phyloP scores from a whole-genome alignment of 2,797 vertebrate species.

The Kryptopterus vitreolus region DNA sequence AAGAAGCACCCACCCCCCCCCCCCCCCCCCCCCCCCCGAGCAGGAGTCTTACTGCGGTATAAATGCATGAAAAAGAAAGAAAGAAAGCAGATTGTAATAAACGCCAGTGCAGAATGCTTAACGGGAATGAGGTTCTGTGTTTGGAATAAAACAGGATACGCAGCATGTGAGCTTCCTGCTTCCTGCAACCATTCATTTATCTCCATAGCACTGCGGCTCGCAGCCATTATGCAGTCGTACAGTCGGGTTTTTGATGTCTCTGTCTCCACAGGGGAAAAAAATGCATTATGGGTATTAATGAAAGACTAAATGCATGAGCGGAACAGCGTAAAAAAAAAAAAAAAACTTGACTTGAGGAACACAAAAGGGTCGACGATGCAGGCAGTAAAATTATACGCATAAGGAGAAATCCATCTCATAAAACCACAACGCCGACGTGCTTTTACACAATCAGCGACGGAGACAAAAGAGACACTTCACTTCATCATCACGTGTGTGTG shows the following conservation, averaged over 20 bases:
- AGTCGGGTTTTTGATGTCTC: constrained; percentile 33
- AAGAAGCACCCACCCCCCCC: neutral
- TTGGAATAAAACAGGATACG: constrained; percentile 19
- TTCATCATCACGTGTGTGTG: neutral
- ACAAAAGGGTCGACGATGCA: constrained; percentile 29
- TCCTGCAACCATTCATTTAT: constrained; percentile 32
- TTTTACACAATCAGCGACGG: constrained; percentile 28
- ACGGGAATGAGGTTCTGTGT: neutral
- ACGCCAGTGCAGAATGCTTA: neutral
- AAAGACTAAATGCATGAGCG: constrained; percentile 35
- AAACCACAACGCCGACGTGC: constrained; percentile 32
- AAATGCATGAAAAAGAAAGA: too few relatives aligned
- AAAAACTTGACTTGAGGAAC: constrained; percentile 24
- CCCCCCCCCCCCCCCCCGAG: too few relatives aligned
- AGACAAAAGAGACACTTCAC: constrained; percentile 40
- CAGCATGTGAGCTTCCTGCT: constrained; percentile 33
- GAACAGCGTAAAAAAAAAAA: constrained; percentile 8
- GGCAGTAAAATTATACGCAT: constrained; percentile 42
- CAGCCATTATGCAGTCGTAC: constrained; percentile 39
- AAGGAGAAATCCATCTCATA: constrained; percentile 44
- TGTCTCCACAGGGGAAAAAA: constrained; percentile 20
- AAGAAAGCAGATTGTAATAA: constrained; percentile 1
- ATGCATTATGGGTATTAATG: constrained; percentile 23
- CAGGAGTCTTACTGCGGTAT: neutral
- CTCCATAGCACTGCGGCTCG: constrained; percentile 18